Base-by-base conservation (phyloP, 2,888 invertebrate genomes). In the Troilus luridus region DNA sequence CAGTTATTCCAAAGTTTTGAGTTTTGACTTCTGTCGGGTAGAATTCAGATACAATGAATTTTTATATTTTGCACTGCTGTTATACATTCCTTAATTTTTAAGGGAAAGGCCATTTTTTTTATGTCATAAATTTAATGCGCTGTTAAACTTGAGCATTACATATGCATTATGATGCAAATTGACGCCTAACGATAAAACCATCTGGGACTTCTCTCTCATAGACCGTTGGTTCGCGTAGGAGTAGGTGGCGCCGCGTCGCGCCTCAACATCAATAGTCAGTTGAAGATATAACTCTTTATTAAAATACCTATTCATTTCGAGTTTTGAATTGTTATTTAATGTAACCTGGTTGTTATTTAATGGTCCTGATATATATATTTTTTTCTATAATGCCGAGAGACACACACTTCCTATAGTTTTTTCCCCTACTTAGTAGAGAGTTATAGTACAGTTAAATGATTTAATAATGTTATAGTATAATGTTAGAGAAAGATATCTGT, bases 231-330 rank as follows among this genome's bases (percentile, higher is more conserved):
- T 41, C 56, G 85, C 56, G 85, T 56, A 85, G 85, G 85, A 56
- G 85, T 85, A 56, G 56, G n/a, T 85, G 85, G 85, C 85, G 85
- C 85, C 85, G 56, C 56, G 56, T 56, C 85, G 56, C n/a, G 85
- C 56, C 17, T 58, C n/a, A 58, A n/a, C 85, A 81, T 58, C 54
- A 58, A 58, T 56, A 54, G 56, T n/a, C 85, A 85, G 54, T 85
- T 85, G 8, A 85, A 85, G 56, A n/a, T 56, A 56, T 58, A 56
- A 58, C 17, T 85, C 85, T 58, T 85, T n/a, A 85, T n/a, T 58
- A 85, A 85, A 85, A 85, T 85, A 85, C n/a, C 56, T 12, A 58
- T 24, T 56, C 56, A 24, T 11, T 58, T 88, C 3, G 14, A 14
- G n/a, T 56, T 5, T 58, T 59, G 58, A 24, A 24, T 24, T 58